phyloP scores from a whole-genome alignment of 1,140 invertebrate genomes.

The Drosophila punjabiensis region DNA sequence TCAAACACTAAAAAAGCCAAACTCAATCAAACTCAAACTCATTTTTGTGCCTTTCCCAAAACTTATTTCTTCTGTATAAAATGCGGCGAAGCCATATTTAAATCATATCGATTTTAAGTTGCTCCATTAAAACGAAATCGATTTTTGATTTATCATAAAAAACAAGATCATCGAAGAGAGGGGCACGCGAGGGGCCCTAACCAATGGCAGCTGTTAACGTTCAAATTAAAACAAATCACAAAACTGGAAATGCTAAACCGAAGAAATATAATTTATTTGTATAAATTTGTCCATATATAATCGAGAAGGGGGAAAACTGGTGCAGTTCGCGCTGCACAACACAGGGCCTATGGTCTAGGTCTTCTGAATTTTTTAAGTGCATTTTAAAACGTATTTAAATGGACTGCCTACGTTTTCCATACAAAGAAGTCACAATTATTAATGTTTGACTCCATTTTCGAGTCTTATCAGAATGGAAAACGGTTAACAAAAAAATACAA shows the following conservation, averaged over 20 bases:
- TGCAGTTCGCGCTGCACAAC: constrained; percentile 38
- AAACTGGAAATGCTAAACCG: constrained; percentile 73
- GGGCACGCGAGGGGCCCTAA: neutral
- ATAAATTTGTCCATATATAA: constrained; percentile 44
- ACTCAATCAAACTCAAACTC: constrained; percentile 18
- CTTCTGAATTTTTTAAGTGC: constrained; percentile 11
- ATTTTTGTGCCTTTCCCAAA: constrained; percentile 45
- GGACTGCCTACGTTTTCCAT: constrained; percentile 28
- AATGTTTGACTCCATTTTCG: constrained; percentile 36
- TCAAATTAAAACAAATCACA: constrained; percentile 50
- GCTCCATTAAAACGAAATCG: constrained; percentile 59
- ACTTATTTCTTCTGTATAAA: constrained; percentile 21
- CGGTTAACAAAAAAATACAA: constrained; percentile 8
- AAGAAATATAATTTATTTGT: constrained; percentile 61
- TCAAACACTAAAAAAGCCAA: constrained; percentile 8
- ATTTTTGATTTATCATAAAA: constrained; percentile 77
- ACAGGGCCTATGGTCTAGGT: neutral
- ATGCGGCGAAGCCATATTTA: constrained; percentile 51
- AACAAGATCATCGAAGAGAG: constrained; percentile 8
- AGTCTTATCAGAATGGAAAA: constrained; percentile 46
- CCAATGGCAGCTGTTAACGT: constrained; percentile 38
- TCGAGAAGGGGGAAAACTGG: constrained; percentile 35
- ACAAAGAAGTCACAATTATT: constrained; percentile 25
- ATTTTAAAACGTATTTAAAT: constrained; percentile 34
- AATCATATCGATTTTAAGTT: constrained; percentile 70